phyloP scores from a whole-genome alignment of 2,113 vertebrate genomes.

The Edolisoma coerulescens region DNA sequence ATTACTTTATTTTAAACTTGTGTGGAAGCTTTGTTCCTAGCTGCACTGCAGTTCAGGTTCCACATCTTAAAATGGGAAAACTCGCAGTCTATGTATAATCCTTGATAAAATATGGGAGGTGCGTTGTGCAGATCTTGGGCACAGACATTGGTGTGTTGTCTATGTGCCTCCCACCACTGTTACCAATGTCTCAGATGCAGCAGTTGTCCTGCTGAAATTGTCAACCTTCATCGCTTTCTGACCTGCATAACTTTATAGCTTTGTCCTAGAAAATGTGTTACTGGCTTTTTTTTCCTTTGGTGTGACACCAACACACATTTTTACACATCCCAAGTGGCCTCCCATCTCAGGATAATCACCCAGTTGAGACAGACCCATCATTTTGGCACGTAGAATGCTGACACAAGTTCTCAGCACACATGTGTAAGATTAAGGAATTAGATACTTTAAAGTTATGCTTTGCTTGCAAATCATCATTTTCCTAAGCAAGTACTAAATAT shows the following conservation, averaged over 20 bases:
- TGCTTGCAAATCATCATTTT: background rate
- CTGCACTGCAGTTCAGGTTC: background rate
- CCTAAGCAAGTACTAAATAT: background rate
- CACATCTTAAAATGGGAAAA: background rate
- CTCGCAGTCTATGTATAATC: background rate
- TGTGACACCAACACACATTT: background rate
- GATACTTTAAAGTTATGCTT: background rate
- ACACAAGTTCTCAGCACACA: background rate
- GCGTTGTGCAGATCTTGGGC: background rate
- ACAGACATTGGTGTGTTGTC: background rate
- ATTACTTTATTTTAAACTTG: background rate
- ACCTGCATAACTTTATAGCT: background rate
- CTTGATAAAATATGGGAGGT: background rate
- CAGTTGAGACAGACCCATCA: background rate
- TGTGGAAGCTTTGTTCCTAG: background rate
- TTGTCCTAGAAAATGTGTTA: background rate
- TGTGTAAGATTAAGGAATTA: background rate
- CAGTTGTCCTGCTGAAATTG: background rate
- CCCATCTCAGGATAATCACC: background rate
- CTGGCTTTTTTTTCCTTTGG: rapidly evolving
- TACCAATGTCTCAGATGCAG: background rate
- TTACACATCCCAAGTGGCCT: background rate
- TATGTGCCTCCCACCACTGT: background rate
- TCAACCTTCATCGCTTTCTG: background rate
- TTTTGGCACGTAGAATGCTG: rapidly evolving